These are phyloP conservation scores for Pangasianodon hypophthalmus DNA, from an alignment of 2,113 vertebrate genomes.

Conservation along the genomic window DNA sequence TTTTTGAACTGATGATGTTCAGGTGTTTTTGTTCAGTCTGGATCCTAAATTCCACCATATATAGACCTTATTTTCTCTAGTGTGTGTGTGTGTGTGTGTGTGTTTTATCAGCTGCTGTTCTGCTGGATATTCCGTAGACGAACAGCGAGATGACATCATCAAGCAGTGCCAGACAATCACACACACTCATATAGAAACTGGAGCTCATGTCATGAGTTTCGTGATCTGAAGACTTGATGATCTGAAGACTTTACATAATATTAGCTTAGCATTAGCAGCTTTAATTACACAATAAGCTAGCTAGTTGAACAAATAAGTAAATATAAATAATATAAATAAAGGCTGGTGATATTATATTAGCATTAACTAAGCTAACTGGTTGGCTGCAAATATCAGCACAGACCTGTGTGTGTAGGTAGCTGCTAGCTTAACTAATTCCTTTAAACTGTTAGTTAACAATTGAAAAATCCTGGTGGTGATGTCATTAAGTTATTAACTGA, in stretches of 20 bases:
- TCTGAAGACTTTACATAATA: not conserved
- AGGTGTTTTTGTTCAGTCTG: no score
- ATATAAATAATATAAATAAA: no score
- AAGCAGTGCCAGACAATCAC: not conserved
- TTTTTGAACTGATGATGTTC: no score
- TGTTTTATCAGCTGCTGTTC: no score
- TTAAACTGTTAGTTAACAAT: not conserved
- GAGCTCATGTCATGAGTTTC: not conserved
- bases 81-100: no score
- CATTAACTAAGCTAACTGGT: not conserved
- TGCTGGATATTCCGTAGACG: no score
- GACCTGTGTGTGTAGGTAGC: not conserved
- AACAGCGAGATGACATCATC: not conserved
- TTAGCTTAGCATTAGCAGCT: not conserved
- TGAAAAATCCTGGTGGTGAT: not conserved
- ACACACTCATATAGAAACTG: not conserved
- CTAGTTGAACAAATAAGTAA: no score
- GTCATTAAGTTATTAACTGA: not conserved
- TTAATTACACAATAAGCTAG: no score
- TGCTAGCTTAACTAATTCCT: not conserved
- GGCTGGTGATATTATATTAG: no score
- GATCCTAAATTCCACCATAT: no score
- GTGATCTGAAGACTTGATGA: not conserved
- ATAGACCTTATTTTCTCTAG: no score
- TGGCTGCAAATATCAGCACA: not conserved